phyloP scores from a whole-genome alignment of 1,140 invertebrate genomes.

The Panonychus citri region DNA sequence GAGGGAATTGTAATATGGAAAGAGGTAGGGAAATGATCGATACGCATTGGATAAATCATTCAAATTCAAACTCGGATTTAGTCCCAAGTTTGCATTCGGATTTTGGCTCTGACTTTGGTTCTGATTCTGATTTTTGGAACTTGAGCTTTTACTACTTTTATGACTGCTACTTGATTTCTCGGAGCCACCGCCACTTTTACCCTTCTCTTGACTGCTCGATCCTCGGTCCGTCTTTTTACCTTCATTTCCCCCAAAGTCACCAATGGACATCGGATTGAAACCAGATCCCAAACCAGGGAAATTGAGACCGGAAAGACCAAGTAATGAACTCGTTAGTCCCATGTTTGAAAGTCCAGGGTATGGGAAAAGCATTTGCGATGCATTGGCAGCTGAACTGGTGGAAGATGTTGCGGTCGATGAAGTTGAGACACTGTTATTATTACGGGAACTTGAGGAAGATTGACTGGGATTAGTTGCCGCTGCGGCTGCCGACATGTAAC shows the following conservation, averaged over 20 bases:
- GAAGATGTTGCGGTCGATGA: slow-evolving; percentile 22
- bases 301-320: slow-evolving; percentile 58
- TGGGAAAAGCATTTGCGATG: slow-evolving; percentile 51
- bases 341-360: slow-evolving; percentile 46
- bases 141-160: slow-evolving; percentile 1
- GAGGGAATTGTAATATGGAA: slow-evolving; percentile 63
- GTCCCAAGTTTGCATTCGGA: not conserved
- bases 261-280: slow-evolving; percentile 3
- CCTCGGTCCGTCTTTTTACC: not conserved
- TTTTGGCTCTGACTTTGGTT: not conserved
- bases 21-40: slow-evolving; percentile 50
- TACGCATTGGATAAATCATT: not conserved
- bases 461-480: slow-evolving; percentile 22
- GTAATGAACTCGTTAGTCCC: slow-evolving; percentile 44
- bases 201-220: not conserved
- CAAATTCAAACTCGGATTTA: not conserved
- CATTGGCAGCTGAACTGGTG: slow-evolving; percentile 16
- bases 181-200: not conserved
- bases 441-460: slow-evolving; percentile 5
- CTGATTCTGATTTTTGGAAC: not conserved
- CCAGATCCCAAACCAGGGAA: slow-evolving; percentile 32
- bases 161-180: not conserved
- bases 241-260: not conserved
- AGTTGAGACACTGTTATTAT: slow-evolving; percentile 16
- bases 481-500: too few relatives aligned